Conservation (phyloP, 2,888 invertebrate genomes). For the Biston betularia region DNA sequence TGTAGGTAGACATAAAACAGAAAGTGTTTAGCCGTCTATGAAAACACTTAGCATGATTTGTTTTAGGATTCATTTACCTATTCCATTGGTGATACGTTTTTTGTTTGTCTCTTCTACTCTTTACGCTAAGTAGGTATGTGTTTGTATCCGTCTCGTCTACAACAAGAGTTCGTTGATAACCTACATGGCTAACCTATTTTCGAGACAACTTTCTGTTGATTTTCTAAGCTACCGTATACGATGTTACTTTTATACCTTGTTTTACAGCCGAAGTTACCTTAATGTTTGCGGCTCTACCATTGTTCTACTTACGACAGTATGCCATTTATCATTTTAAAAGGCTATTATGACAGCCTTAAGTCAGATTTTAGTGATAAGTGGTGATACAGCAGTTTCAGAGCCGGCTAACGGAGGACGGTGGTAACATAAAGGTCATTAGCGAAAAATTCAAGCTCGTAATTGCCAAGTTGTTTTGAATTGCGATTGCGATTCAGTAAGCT, state of each 20-base stretch:
- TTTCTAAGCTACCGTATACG: background rate
- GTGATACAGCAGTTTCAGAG: constrained; percentile 43
- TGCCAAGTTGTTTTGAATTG: constrained; percentile 80
- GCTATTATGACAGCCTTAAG: constrained; percentile 36
- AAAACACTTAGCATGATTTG: too few species aligned
- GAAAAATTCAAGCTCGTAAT: constrained; percentile 78
- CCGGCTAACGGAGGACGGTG: constrained; percentile 52
- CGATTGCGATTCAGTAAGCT: constrained; percentile 84
- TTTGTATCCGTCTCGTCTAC: too few species aligned
- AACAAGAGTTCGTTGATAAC: background rate
- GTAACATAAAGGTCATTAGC: constrained; percentile 63
- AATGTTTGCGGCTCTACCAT: background rate
- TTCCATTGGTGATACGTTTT: too few species aligned
- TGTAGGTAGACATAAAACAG: too few species aligned
- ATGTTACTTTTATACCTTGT: background rate
- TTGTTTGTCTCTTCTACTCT: too few species aligned
- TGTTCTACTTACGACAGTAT: constrained; percentile 14
- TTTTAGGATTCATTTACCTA: too few species aligned
- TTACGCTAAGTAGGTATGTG: too few species aligned
- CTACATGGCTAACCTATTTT: background rate
- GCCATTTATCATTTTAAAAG: background rate
- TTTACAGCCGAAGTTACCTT: background rate
- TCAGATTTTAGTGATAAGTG: constrained; percentile 30
- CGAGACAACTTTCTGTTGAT: background rate
- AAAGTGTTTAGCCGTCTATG: too few species aligned